Conservation (phyloP, 2,888 invertebrate species). For the Caenorhabditis parvicauda region DNA sequence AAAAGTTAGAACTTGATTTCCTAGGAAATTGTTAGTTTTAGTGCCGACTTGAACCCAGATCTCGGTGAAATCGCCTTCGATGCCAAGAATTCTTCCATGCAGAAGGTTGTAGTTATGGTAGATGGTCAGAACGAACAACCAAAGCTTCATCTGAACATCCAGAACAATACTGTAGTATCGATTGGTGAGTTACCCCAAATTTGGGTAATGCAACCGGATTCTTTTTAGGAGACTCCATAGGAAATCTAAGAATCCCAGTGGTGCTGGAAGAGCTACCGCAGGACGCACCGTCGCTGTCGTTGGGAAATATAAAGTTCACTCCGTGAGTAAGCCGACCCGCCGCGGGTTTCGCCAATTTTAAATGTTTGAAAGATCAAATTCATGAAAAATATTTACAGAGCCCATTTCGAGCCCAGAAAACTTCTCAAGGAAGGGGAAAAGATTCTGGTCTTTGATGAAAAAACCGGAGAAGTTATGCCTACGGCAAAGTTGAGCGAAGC, state of each 20-base stretch:
- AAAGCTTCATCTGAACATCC: background rate
- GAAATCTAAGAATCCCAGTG: background rate
- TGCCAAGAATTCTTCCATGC: background rate
- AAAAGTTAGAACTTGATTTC: too few species aligned
- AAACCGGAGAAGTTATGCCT: slow-evolving; percentile 20
- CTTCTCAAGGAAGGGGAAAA: slow-evolving; percentile 19
- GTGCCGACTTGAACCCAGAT: background rate
- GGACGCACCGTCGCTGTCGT: too few species aligned
- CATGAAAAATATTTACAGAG: slow-evolving; percentile 15
- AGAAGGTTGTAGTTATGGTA: background rate
- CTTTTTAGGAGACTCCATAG: background rate
- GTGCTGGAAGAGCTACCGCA: background rate
- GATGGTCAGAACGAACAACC: background rate
- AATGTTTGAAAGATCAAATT: too few species aligned
- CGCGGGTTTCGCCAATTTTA: too few species aligned
- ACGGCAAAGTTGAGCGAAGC: slow-evolving; percentile 17
- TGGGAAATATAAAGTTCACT: too few species aligned
- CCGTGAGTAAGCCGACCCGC: too few species aligned
- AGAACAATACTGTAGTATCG: background rate
- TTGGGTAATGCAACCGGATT: too few species aligned
- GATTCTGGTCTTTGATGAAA: slow-evolving; percentile 11
- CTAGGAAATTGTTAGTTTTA: too few species aligned
- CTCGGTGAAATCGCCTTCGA: background rate
- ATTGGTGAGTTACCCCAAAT: background rate
- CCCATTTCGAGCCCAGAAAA: slow-evolving; percentile 20